Percentiles rank a stretch among this genome's conserved stretches.
Conservation (phyloP, 2,888 invertebrate species). For the Ctenicera cuprea region DNA sequence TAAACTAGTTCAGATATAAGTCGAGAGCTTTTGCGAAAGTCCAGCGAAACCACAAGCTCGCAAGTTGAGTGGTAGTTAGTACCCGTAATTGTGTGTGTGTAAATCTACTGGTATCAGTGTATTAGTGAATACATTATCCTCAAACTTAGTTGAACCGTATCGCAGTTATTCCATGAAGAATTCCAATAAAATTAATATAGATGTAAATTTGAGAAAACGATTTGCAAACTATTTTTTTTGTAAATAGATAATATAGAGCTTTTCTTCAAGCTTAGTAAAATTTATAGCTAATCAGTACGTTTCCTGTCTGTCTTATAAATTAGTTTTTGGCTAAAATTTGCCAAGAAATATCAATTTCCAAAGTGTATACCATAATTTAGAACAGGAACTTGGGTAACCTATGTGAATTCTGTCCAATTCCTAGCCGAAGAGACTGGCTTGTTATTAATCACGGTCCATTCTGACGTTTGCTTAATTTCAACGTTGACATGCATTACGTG, state of each 20-base stretch:
- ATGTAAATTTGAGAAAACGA: too few relatives aligned
- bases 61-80: constrained; percentile 5
- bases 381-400: neutral
- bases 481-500: constrained; percentile 20
- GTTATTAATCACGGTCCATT: constrained; percentile 15
- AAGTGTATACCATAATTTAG: neutral
- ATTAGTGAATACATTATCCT: constrained; percentile 4
- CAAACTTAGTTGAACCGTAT: neutral
- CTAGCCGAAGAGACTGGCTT: neutral
- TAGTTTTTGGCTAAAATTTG: too few relatives aligned
- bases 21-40: constrained; percentile 2
- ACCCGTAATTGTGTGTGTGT: neutral
- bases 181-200: too few relatives aligned
- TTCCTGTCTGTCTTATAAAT: too few relatives aligned
- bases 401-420: neutral
- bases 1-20: constrained; percentile 13
- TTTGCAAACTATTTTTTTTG: too few relatives aligned
- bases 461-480: constrained; percentile 15
- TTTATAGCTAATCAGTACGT: too few relatives aligned
- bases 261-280: too few relatives aligned
- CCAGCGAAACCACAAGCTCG: constrained; percentile 11
- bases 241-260: too few relatives aligned
- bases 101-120: constrained; percentile 11
- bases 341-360: neutral
- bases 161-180: neutral